Conservation (phyloP, 1,140 invertebrate genomes). For the Drosophila triauraria region DNA sequence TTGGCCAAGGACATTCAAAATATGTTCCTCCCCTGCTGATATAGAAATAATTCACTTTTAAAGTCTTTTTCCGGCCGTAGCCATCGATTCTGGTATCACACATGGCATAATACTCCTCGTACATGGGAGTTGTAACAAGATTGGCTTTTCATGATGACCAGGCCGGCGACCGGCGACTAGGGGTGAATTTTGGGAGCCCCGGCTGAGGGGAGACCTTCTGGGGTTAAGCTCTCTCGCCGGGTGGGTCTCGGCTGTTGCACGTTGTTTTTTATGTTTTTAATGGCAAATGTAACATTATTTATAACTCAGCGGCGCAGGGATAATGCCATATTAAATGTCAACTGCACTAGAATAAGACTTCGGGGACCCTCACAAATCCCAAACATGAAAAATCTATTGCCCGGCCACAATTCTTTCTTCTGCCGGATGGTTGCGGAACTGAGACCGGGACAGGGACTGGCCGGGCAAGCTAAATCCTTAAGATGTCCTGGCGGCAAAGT, state of each 20-base stretch:
- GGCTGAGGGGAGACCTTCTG: constrained; percentile 16
- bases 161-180: constrained; percentile 6
- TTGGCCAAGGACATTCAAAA: constrained; percentile 49
- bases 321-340: constrained; percentile 83
- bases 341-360: constrained; percentile 79
- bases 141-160: constrained; percentile 39
- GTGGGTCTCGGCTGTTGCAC: constrained; percentile 31
- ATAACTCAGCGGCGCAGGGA: constrained; percentile 80
- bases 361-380: constrained; percentile 76
- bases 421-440: constrained; percentile 3
- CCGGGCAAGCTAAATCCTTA: constrained; percentile 76
- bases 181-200: constrained; percentile 26
- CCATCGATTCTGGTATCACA: constrained; percentile 46
- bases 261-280: constrained; percentile 76
- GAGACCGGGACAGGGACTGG: neutral
- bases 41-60: constrained; percentile 52
- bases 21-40: constrained; percentile 55
- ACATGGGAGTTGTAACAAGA: constrained; percentile 37
- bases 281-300: constrained; percentile 78
- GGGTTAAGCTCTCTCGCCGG: constrained; percentile 42
- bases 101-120: constrained; percentile 41
- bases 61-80: constrained; percentile 42
- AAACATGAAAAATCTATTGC: constrained; percentile 83
- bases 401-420: constrained; percentile 51
- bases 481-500: constrained; percentile 76